These are phyloP conservation scores for Carlito syrichta DNA, from an alignment of 2,113 vertebrate genomes.

Conservation along the genomic window DNA sequence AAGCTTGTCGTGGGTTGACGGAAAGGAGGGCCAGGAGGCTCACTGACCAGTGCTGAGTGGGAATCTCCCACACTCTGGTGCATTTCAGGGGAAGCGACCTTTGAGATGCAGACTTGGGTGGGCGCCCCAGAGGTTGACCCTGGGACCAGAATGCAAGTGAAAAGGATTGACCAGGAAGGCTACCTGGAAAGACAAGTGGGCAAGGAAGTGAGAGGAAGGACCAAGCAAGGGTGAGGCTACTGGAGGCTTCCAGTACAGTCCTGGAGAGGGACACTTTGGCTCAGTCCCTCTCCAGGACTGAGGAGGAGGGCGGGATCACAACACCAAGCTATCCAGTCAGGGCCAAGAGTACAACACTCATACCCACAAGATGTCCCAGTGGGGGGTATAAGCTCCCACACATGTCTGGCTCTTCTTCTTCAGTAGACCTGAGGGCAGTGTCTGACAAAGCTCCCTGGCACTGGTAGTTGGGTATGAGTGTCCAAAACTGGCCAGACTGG, in stretches of 20 bases:
- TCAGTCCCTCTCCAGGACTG: too few relatives aligned
- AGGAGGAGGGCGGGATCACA: too few relatives aligned
- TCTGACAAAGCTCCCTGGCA: too few relatives aligned
- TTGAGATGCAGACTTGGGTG: not conserved
- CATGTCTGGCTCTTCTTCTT: too few relatives aligned
- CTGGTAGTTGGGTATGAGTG: not conserved
- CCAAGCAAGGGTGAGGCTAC: not conserved
- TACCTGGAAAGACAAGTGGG: not conserved
- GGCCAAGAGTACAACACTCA: not conserved
- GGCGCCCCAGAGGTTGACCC: not conserved
- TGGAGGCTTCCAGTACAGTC: not conserved
- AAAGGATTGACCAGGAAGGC: not conserved
- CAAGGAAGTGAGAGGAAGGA: not conserved
- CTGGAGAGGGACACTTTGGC: not conserved
- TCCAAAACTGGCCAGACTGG: rapidly evolving
- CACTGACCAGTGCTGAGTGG: rapidly evolving
- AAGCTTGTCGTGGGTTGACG: not conserved
- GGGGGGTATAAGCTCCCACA: not conserved
- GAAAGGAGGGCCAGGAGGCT: not conserved
- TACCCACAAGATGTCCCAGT: not conserved
- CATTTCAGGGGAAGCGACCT: not conserved
- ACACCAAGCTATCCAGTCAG: not conserved
- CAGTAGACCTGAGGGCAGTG: not conserved
- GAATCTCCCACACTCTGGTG: not conserved
- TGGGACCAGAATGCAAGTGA: not conserved